Base-by-base conservation (phyloP, 2,113 vertebrate genomes). In the Sander vitreus region DNA sequence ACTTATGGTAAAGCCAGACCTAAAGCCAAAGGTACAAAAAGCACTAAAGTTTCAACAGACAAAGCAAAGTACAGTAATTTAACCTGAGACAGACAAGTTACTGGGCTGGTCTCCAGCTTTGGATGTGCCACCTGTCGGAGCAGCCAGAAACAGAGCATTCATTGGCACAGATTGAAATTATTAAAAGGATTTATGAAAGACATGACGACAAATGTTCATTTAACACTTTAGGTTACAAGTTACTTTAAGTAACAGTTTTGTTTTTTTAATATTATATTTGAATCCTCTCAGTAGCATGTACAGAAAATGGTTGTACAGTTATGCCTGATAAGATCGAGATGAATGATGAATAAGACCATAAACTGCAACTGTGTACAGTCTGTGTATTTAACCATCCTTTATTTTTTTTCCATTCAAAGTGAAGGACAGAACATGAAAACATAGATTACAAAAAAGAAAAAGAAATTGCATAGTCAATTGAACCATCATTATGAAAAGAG, bases 91-190 rank as follows among this genome's bases (percentile, higher is more conserved):
- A 45, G 39, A 57, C 10, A n/a, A 18, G 60, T 77, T 58, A 25
- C 54, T 45, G 60, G 30, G 58, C 53, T 50, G 25, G 10, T 79
- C 43, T 70, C 63, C 70, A 82, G 70, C 16, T 48, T 71, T 66
- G 54, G 48, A 43, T 53, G 5, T 13, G 23, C 23, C 33, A 58
- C 50, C 8, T 16, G 47, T 36, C 23, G 3, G 33, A 50, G 0
- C 30, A 57, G 27, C 23, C 55, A 67, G 36, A 72, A 68, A 68
- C 11, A 25, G 15, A 71, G 0, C 14, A 33, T 12, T 25, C 1
- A 65, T 48, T 43, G 14, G 57, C 18, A 55, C 36, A 51, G 45
- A 36, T 3, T 55, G 2, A 73, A 30, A 48, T 45, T 9, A 48
- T 47, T 21, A n/a, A 18, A 67, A 23, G 8, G 7, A 47, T 58